These are phyloP conservation scores for Coelogynopora nodosa DNA, from an alignment of 2,888 invertebrate species.

Conservation along the genomic window DNA sequence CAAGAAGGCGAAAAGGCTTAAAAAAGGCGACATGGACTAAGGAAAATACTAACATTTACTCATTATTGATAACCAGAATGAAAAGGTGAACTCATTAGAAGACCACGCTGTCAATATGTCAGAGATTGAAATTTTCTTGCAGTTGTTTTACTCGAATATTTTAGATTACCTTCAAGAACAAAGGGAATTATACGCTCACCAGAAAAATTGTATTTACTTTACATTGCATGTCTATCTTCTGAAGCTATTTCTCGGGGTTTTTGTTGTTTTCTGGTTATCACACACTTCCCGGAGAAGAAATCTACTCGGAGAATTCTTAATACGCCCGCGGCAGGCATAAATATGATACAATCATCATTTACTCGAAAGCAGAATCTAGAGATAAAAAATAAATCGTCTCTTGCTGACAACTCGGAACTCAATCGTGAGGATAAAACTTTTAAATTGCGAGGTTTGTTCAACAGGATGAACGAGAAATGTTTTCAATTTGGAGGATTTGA, in stretches of 20 bases:
- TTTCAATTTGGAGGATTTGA: no score
- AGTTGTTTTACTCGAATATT: not conserved
- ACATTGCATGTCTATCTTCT: not conserved
- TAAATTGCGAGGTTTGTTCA: no score
- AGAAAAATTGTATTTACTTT: not conserved
- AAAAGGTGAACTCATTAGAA: not conserved
- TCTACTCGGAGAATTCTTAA: no score
- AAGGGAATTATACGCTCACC: not conserved
- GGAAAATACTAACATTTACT: not conserved
- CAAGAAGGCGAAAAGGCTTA: not conserved
- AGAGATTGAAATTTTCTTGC: not conserved
- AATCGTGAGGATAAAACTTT: constrained; percentile 48
- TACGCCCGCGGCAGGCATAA: no score
- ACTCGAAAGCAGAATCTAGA: not conserved
- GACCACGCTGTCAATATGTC: not conserved
- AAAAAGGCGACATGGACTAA: not conserved
- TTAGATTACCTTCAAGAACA: not conserved
- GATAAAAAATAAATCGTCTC: constrained; percentile 41
- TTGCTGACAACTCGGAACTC: constrained; percentile 36
- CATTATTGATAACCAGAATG: not conserved
- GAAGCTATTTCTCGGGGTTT: not conserved
- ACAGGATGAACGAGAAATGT: no score
- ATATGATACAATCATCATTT: not conserved
- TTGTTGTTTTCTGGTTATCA: not conserved
- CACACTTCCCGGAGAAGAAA: not conserved